Evolutionary conservation across 2,888 invertebrate species (phyloP).

Genomic region (Teleiodes luculella): DNA sequence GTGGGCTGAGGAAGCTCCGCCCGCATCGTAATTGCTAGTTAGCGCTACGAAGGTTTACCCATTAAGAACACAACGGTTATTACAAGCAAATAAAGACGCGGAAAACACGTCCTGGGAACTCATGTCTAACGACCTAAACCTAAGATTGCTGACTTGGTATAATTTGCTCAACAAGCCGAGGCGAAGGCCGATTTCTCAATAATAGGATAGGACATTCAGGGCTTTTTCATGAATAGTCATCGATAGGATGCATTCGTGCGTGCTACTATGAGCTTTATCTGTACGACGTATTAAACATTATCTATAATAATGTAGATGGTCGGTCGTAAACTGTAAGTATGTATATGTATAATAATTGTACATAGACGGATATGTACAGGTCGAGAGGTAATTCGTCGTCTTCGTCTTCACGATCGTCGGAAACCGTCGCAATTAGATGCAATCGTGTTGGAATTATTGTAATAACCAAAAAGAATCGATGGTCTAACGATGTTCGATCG

Average conservation of each 20-base stretch:
- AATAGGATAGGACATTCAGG: conserved; percentile 40
- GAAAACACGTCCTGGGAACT: conserved; percentile 61
- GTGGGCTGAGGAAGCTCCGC: conserved; percentile 28
- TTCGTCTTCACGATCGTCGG: conserved; percentile 56
- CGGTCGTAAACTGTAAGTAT: background rate
- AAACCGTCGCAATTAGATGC: conserved; percentile 72
- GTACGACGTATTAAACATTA: conserved; percentile 9
- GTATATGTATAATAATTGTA: background rate
- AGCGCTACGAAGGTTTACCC: conserved; percentile 11
- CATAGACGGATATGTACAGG: conserved; percentile 34
- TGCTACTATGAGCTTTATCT: conserved; percentile 9
- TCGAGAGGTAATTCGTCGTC: conserved; percentile 55
- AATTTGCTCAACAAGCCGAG: conserved; percentile 51
- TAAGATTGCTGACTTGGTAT: conserved; percentile 54
- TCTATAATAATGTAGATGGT: conserved; percentile 13
- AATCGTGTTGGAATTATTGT: conserved; percentile 76
- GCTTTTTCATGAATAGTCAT: conserved; percentile 25
- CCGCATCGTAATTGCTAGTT: conserved; percentile 23
- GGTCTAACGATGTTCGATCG: conserved; percentile 58
- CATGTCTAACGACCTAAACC: conserved; percentile 50
- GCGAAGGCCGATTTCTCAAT: conserved; percentile 49
- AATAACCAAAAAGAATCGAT: conserved; percentile 76
- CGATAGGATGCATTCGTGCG: conserved; percentile 1
- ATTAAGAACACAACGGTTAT: conserved; percentile 22
- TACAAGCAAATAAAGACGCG: conserved; percentile 30